Evolutionary conservation across 2,797 vertebrate genomes (phyloP).

Genomic region (Ciconia nigra): DNA sequence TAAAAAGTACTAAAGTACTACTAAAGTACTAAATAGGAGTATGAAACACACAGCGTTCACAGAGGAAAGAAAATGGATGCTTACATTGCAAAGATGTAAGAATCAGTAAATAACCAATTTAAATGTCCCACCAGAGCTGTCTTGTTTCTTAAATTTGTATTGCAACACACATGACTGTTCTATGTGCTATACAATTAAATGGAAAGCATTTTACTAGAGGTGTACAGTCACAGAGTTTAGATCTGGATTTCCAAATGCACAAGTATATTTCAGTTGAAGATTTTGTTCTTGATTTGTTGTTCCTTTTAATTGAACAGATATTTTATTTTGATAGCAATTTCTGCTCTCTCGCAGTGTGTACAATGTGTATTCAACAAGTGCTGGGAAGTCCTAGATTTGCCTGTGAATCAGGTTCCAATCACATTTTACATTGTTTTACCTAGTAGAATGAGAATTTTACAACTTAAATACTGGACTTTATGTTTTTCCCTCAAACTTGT

Average conservation of each 20-base stretch:
- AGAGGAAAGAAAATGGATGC: neutral
- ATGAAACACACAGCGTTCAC: neutral
- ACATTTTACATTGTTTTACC: neutral
- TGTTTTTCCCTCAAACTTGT: neutral
- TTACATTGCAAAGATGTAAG: neutral
- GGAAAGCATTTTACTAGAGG: neutral
- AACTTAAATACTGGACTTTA: neutral
- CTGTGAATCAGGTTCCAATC: neutral
- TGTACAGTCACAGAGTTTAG: neutral
- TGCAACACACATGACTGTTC: neutral
- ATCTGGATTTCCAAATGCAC: neutral
- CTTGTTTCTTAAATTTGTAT: neutral
- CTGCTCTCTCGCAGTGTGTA: neutral
- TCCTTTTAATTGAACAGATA: neutral
- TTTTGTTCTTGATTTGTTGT: neutral
- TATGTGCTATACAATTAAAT: neutral
- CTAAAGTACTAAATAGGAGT: neutral
- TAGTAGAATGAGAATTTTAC: neutral
- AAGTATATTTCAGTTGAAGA: neutral
- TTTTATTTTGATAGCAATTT: neutral
- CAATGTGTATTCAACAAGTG: neutral
- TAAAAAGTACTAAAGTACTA: neutral
- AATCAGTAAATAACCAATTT: neutral
- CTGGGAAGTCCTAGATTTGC: neutral
- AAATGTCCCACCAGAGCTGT: neutral